Percentiles rank a stretch among this genome's conserved stretches.
These are phyloP conservation scores for Synergus laeviventris DNA, from an alignment of 2,888 invertebrate genomes.

Conservation along the genomic window DNA sequence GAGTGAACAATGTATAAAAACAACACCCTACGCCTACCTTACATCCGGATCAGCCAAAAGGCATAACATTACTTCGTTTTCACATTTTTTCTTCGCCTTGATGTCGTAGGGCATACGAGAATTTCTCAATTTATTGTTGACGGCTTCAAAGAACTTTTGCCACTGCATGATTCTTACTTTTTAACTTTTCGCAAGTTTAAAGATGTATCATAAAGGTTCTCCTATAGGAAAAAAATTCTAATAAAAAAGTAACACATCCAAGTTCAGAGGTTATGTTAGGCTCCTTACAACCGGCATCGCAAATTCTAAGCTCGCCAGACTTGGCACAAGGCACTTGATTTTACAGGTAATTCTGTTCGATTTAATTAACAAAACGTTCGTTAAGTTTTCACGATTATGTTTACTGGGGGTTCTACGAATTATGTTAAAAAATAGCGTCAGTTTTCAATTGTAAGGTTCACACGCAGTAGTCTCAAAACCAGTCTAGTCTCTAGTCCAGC, in stretches of 20 bases:
- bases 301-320: slow-evolving; percentile 28
- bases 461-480: slow-evolving; percentile 16
- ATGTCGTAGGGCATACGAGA: slow-evolving; percentile 40
- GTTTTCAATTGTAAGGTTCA: slow-evolving; percentile 4
- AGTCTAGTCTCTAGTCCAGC: too few relatives aligned
- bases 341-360: not conserved
- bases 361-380: not conserved
- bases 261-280: slow-evolving; percentile 14
- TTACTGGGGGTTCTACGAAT: not conserved
- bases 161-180: slow-evolving; percentile 57
- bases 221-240: not conserved
- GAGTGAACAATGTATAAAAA: not conserved
- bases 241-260: slow-evolving; percentile 13
- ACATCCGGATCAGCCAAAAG: slow-evolving; percentile 55
- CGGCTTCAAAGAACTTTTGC: slow-evolving; percentile 54
- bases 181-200: not conserved
- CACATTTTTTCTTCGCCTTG: slow-evolving; percentile 51
- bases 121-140: slow-evolving; percentile 47
- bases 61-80: slow-evolving; percentile 60
- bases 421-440: slow-evolving; percentile 35
- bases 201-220: slow-evolving; percentile 16
- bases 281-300: slow-evolving; percentile 33
- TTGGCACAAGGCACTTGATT: slow-evolving; percentile 39
- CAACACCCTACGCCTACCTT: slow-evolving; percentile 61
- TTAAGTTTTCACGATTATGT: not conserved